Evolutionary conservation across 2,888 invertebrate genomes (phyloP), one percentile per base, ranked within the genome.

Genomic region (Drymonia ruficornis): DNA sequence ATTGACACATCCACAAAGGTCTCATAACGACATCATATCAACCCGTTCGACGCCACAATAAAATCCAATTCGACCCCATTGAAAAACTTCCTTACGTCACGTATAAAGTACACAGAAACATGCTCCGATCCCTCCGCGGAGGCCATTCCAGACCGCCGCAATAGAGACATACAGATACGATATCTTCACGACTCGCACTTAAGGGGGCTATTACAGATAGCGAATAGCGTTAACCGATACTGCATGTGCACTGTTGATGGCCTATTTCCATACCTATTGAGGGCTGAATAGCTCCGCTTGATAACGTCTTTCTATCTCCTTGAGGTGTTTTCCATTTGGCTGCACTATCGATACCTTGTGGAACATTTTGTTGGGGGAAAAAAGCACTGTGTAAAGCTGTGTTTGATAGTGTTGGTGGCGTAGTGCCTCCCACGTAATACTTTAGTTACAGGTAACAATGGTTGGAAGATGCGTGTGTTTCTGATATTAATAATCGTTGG

Each of bases 201-300:
- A 74, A 71, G 73, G 72, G 66, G 72, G 75, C 74, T 80, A 78
- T 87, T 84, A 80, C 65, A 80, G 85, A 86, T 85, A 84, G 78
- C 76, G 78, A 74, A 82, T 76, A 71, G 78, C 74, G 60, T 73
- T 77, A 81, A 70, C 68, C 73, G 72, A 72, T 72, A 74, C 74
- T 79, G 80, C 79, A 76, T 76, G 77, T 80, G 82, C 78, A 78
- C 74, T 78, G 69, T 70, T 76, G 78, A 80, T 76, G 75, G 76
- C 71, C 75, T 74, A 81, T 84, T 84, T 79, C 81, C 84, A 83
- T 84, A 77, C 71, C 79, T 74, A 84, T 79, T 74, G 82, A 81
- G 68, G 69, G 72, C 76, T 74, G 72, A 81, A 80, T 79, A 70
- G 76, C 65, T 64, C 54, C 58, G 56, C 58, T 61, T 63, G 73